Percentiles rank a stretch among this genome's conserved stretches.
Conservation (phyloP, 2,113 vertebrate species). For the Lynx canadensis region DNA sequence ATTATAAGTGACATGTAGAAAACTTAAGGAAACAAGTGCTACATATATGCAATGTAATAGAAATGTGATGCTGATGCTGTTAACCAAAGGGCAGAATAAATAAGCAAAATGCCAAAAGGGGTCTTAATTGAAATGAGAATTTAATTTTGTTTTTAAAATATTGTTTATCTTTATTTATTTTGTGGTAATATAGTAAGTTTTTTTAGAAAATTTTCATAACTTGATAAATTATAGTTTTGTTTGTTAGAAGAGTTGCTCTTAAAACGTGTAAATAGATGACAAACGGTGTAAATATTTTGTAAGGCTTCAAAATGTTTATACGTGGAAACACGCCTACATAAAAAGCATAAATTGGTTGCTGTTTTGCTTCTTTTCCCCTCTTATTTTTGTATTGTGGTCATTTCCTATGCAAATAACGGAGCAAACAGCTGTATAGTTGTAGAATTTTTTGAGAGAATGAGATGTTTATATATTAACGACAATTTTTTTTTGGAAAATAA, state of each 20-base stretch:
- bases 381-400: slow-evolving; percentile 92
- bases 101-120: slow-evolving; percentile 88
- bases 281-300: slow-evolving; percentile 92
- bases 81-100: slow-evolving; percentile 88
- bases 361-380: slow-evolving; percentile 88
- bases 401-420: slow-evolving; percentile 90
- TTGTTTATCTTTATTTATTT: slow-evolving; percentile 92
- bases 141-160: slow-evolving; percentile 88
- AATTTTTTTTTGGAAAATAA: slow-evolving; percentile 89
- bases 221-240: slow-evolving; percentile 92
- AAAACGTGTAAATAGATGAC: slow-evolving; percentile 89
- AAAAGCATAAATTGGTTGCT: slow-evolving; percentile 86
- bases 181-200: slow-evolving; percentile 88
- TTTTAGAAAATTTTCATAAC: slow-evolving; percentile 88
- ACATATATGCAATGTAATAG: slow-evolving; percentile 83
- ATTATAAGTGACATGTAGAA: slow-evolving; percentile 80
- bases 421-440: slow-evolving; percentile 90
- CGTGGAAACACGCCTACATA: slow-evolving; percentile 83
- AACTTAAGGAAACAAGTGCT: slow-evolving; percentile 74
- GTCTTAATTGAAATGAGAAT: slow-evolving; percentile 87
- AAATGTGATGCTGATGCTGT: slow-evolving; percentile 83
- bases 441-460: slow-evolving; percentile 90
- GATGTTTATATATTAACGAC: slow-evolving; percentile 90
- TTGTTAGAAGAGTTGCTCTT: slow-evolving; percentile 89
- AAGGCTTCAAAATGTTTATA: slow-evolving; percentile 92